Evolutionary conservation across 2,113 vertebrate genomes (phyloP).

Genomic region (human): GRCh38 chr12:91738001-91738500

Average conservation of each 20-base stretch:
- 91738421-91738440: not conserved
- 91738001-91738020: not conserved
- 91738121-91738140: not conserved
- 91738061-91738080: not conserved
- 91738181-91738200: not conserved
- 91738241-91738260: slow-evolving; percentile 22
- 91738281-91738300: not conserved
- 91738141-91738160: not conserved
- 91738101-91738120: not conserved
- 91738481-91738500: not conserved
- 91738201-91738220: not conserved
- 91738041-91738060: not conserved
- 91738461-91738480: not conserved
- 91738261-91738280: not conserved
- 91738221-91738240: slow-evolving; percentile 12
- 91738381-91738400: slow-evolving; percentile 23
- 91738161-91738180: slow-evolving; percentile 40
- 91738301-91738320: not conserved
- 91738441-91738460: slow-evolving; percentile 20
- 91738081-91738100: not conserved
- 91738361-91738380: not conserved
- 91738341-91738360: not conserved
- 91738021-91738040: not conserved
- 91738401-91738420: not conserved
- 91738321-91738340: not conserved